phyloP scores from a whole-genome alignment of 2,888 invertebrate genomes.

The Yponomeuta cagnagella region DNA sequence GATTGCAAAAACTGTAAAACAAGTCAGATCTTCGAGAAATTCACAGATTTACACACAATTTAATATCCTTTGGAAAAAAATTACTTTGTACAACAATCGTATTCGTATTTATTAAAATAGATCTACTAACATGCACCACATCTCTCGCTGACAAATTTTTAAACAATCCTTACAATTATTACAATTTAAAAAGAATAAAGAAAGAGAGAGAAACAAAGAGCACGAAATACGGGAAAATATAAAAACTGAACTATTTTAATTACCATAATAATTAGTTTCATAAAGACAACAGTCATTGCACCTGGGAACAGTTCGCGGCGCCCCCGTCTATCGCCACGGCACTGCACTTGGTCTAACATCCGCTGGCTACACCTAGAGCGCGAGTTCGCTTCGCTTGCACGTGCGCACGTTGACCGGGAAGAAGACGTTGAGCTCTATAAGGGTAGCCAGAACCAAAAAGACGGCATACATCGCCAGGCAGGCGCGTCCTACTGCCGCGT shows the following conservation, averaged over 20 bases:
- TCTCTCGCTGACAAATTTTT: neutral
- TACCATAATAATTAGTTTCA: neutral
- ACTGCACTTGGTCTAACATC: neutral
- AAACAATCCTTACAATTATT: neutral
- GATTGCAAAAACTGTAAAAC: neutral
- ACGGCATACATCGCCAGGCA: constrained; percentile 91
- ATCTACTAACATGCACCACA: neutral
- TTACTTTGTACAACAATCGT: neutral
- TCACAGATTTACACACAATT: neutral
- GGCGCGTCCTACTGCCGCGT: constrained; percentile 88
- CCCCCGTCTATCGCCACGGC: neutral
- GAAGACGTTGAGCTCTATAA: constrained; percentile 95
- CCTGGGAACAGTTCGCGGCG: constrained; percentile 10
- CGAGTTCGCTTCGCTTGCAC: constrained; percentile 78
- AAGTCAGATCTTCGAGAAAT: neutral
- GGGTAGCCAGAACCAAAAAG: constrained; percentile 89
- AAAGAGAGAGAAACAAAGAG: constrained; percentile 16
- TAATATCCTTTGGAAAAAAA: neutral
- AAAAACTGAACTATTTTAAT: neutral
- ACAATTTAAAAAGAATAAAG: neutral
- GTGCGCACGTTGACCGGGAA: constrained; percentile 93
- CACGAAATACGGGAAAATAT: neutral
- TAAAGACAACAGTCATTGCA: constrained; percentile 9
- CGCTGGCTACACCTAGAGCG: constrained; percentile 34
- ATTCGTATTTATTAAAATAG: neutral